phyloP scores from a whole-genome alignment of 2,888 invertebrate species.

The Oegoconia quadripuncta region DNA sequence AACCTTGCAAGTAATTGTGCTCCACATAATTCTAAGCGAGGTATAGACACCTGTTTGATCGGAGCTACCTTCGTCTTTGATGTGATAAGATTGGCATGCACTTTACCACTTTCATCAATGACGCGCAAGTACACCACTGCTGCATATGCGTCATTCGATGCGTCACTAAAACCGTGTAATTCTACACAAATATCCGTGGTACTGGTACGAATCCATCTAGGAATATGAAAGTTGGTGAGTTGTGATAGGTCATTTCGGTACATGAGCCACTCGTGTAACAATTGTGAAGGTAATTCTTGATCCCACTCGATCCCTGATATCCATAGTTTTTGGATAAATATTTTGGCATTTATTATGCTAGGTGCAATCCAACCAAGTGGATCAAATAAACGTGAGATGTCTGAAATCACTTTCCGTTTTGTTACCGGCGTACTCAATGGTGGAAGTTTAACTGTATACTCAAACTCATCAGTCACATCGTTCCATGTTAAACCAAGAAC shows the following conservation, averaged over 20 bases:
- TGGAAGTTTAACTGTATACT: not conserved
- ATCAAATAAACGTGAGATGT: not conserved
- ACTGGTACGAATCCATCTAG: not conserved
- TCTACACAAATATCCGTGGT: not conserved
- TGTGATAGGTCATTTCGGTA: not conserved
- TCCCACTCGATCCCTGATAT: not conserved
- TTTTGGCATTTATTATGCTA: not conserved
- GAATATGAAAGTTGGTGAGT: not conserved
- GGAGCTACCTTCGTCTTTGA: conserved; percentile 14
- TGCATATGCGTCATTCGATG: not conserved
- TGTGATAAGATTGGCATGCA: not conserved
- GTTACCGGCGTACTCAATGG: not conserved
- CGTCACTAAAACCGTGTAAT: not conserved
- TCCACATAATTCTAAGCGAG: conserved; percentile 13
- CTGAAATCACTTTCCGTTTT: not conserved
- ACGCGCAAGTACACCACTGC: not conserved
- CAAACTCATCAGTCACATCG: conserved; percentile 13
- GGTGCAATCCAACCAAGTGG: not conserved
- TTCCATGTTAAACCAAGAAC: conserved; percentile 28
- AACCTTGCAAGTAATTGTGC: conserved; percentile 5
- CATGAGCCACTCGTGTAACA: not conserved
- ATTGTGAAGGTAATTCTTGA: not conserved
- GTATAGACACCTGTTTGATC: conserved; percentile 12
- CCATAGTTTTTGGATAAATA: not conserved
- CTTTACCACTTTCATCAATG: not conserved